Percentiles rank a stretch among this genome's conserved stretches.
These are phyloP conservation scores for Sterna hirundo DNA, from an alignment of 2,113 vertebrate species.

Conservation along the genomic window DNA sequence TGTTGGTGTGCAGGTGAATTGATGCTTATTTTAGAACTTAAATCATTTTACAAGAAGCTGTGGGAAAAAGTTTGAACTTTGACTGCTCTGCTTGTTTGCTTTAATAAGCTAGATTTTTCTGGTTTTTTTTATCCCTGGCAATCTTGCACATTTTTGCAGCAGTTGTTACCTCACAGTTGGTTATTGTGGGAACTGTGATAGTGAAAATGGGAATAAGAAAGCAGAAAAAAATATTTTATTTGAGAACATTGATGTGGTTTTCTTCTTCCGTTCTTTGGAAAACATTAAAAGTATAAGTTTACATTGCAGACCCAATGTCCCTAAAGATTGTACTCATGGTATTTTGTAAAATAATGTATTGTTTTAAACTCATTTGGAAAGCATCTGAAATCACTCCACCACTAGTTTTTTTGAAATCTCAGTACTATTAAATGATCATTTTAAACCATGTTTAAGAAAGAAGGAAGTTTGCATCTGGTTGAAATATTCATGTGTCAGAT, in stretches of 20 bases:
- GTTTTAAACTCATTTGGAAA: conserved; percentile 9
- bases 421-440: background rate
- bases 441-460: background rate
- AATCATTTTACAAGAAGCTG: background rate
- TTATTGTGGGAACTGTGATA: background rate
- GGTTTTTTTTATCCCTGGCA: background rate
- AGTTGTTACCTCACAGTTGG: conserved; percentile 23
- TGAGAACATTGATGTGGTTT: conserved; percentile 15
- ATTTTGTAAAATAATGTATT: background rate
- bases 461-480: background rate
- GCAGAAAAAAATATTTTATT: conserved; percentile 23
- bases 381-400: background rate
- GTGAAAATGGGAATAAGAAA: conserved; percentile 41
- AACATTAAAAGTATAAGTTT: background rate
- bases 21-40: background rate
- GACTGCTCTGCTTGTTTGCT: background rate
- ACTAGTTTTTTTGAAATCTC: background rate
- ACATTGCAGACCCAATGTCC: background rate
- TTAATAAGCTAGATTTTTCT: background rate
- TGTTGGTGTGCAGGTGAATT: background rate
- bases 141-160: conserved; percentile 4
- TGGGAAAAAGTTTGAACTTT: background rate
- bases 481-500: background rate
- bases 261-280: background rate
- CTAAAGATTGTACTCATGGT: background rate